Conservation (phyloP, 2,888 invertebrate genomes). For the Pristionchus entomophagus region DNA sequence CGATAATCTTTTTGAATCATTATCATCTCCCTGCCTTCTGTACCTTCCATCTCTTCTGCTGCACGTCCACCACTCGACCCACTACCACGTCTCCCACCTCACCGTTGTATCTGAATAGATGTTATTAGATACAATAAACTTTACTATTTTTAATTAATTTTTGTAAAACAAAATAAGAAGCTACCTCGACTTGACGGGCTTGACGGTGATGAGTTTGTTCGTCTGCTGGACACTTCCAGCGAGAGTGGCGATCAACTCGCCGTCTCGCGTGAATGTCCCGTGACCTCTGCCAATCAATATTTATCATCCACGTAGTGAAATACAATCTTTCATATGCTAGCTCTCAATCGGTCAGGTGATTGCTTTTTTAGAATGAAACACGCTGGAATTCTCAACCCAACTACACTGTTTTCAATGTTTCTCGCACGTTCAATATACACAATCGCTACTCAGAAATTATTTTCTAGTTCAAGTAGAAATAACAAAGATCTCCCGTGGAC, state of each 20-base stretch:
- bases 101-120: slow-evolving; percentile 78
- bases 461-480: no score
- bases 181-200: slow-evolving; percentile 91
- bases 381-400: no score
- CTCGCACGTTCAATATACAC: no score
- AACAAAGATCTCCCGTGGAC: no score
- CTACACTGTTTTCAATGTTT: no score
- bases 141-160: background rate
- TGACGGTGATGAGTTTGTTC: slow-evolving; percentile 92
- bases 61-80: slow-evolving; percentile 93
- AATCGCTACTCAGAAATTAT: no score
- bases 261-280: slow-evolving; percentile 88
- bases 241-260: slow-evolving; percentile 89
- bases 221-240: slow-evolving; percentile 94
- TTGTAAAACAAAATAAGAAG: background rate
- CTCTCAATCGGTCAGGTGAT: no score
- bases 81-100: slow-evolving; percentile 98
- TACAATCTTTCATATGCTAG: no score
- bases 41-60: slow-evolving; percentile 79
- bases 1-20: no score
- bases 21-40: slow-evolving; percentile 77
- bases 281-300: slow-evolving; percentile 92
- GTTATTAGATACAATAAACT: background rate
- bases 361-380: no score
- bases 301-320: background rate